Percentiles rank a stretch among this genome's conserved stretches.
Evolutionary conservation across 1,140 invertebrate genomes (phyloP).

Genomic region (Drosophila ogumai): DNA sequence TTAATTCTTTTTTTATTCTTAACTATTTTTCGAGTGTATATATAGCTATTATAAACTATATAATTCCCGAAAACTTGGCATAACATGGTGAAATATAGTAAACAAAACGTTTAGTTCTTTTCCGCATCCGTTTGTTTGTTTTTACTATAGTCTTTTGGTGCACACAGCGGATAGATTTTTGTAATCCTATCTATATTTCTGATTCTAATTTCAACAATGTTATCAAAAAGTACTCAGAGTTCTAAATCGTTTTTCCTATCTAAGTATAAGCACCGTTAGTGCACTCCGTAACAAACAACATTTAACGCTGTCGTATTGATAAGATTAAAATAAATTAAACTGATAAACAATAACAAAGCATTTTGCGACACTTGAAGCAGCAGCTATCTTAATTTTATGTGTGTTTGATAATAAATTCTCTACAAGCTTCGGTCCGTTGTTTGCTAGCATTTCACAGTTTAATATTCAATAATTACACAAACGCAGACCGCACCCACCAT

Average conservation of each 20-base stretch:
- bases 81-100: too few species aligned
- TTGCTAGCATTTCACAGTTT: background rate
- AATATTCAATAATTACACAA: constrained; percentile 13
- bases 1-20: too few species aligned
- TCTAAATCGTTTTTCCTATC: constrained; percentile 8
- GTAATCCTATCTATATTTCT: too few species aligned
- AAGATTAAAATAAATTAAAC: constrained; percentile 29
- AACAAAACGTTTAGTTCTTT: too few species aligned
- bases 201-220: background rate
- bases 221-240: constrained; percentile 1
- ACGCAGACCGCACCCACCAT: constrained; percentile 27
- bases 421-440: background rate
- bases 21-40: too few species aligned
- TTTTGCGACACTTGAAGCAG: background rate
- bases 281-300: constrained; percentile 14
- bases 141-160: too few species aligned
- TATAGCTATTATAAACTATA: too few species aligned
- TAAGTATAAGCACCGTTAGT: background rate
- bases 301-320: constrained; percentile 28
- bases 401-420: background rate
- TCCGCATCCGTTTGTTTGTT: too few species aligned
- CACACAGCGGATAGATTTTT: too few species aligned
- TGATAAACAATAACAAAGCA: constrained; percentile 16
- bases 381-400: background rate
- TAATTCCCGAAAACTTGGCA: too few species aligned